Conservation (phyloP, 2,113 vertebrate genomes). For the Percina caprodes region DNA sequence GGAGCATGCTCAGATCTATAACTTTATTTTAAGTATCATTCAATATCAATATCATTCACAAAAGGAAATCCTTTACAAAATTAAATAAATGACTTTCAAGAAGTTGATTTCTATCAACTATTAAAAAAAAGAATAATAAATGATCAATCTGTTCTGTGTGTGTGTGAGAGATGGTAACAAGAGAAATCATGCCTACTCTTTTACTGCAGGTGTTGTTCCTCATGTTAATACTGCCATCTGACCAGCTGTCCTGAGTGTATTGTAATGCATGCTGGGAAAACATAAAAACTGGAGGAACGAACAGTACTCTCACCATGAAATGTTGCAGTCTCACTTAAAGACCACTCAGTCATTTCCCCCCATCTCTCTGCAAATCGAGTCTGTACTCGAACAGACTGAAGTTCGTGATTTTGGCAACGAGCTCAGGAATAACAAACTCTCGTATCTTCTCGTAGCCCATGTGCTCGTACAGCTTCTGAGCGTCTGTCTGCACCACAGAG, state of each 20-base stretch:
- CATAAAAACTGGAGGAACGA: neutral
- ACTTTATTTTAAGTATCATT: neutral
- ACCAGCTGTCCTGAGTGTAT: neutral
- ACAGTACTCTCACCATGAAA: neutral
- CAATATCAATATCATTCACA: neutral
- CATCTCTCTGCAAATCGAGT: conserved; percentile 68
- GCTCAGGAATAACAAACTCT: conserved; percentile 62
- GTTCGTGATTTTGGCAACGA: conserved; percentile 72
- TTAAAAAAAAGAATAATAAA: neutral
- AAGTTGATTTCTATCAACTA: neutral
- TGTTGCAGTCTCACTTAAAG: neutral
- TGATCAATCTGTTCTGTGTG: neutral
- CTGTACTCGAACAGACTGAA: conserved; percentile 82
- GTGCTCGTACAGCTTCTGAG: conserved; percentile 82
- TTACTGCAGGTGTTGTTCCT: neutral
- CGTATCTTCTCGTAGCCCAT: conserved; percentile 77
- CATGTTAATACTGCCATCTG: neutral
- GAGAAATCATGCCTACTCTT: neutral
- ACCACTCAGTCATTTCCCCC: conserved; percentile 20
- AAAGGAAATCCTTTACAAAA: conserved; percentile 1
- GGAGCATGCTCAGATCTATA: neutral
- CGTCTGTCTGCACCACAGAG: conserved; percentile 83
- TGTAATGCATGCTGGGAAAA: conserved; percentile 11
- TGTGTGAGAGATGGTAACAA: neutral
- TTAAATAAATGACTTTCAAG: conserved; percentile 4